Evolutionary conservation across 2,888 invertebrate species (phyloP), one percentile per base, ranked within the genome.

Genomic region (Plebejus anna): DNA sequence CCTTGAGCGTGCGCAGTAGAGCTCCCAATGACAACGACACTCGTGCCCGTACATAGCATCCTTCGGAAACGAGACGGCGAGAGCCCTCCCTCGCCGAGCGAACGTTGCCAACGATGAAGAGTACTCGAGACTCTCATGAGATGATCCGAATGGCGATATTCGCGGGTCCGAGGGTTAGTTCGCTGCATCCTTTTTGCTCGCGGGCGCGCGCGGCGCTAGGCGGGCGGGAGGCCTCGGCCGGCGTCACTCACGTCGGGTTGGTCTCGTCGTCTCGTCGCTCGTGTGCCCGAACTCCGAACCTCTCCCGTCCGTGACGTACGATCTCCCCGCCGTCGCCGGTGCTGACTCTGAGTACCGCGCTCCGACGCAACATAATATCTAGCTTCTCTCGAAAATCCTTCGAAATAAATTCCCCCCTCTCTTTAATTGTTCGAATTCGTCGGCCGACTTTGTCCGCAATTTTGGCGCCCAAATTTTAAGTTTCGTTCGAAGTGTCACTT

Each of bases 221-320:
- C 89, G 89, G 89, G 90, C 90, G 90, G 91, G 90, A 89, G 91
- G 89, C 86, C 84, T 83, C 84, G 83, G 83, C 83, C 87, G 84
- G 88, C 91, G 90, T 90, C 92, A 93, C 91, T 94, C 93, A 90
- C 92, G 89, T 90, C 89, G 90, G 86, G 88, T 90, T 90, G 89
- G 87, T 90, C 91, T 89, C 88, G 90, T 85, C 87, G 90, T 90
- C 91, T 89, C 88, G 90, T 85, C 87, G 90, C 84, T 89, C 89
- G 93, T 88, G 89, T 90, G 93, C 91, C 91, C 88, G 90, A 88
- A 89, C 90, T 91, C 91, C 88, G 90, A 88, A 89, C 90, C 92
- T 91, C 84, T 91, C 91, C 92, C 88, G 85, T 89, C 91, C 91
- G 89, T 86, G 91, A 89, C 89, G 88, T 89, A 85, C 92, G 92